Base-by-base conservation (phyloP, 2,113 vertebrate genomes). In the Dipodomys merriami region DNA sequence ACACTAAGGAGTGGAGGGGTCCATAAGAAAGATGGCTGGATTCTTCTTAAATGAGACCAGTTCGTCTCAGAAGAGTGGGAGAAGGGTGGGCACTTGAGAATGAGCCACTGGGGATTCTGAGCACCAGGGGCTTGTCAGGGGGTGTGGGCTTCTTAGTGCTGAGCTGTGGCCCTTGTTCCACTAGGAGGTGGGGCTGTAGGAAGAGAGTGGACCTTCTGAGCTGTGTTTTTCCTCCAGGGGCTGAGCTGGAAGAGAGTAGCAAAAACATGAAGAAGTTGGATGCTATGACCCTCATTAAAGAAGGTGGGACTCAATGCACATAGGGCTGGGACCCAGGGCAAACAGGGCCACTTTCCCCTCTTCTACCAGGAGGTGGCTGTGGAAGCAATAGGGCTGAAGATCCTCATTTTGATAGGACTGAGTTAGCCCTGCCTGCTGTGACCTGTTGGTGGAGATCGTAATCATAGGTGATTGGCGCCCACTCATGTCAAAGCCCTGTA, bases 281-380 rank as follows among this genome's bases (percentile, higher is more conserved):
- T 33, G 98, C 99, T 94, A 99, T 99, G 99, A 99, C 99, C 35
- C 98, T 99, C 95, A 98, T 99, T 95, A 99, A 99, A 95, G 99
- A 99, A 97, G 99, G 99, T 99, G 97, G 96, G 98, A 96, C 64
- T 77, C 33, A 16, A 27, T 49, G 90, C 30, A 46, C 30, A 12
- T 19, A 35, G 53, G 65, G 67, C 77, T 69, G 91, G 84, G 85
- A 30, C 65, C 86, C 49, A 13, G 87, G 69, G 88, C 57, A 77
- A 33, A 25, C 10, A 30, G 72, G 23, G 30, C 77, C n/a, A 29
- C 49, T 16, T 22, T 78, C n/a, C 44, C 3, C 19, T 76, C 65
- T 57, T 2, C 20, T 22, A 15, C 25, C n/a, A 64, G 81, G 27
- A 49, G 44, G 82, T 85, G 22, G 82, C 73, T 89, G n/a, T 39